Percentiles rank a stretch among this genome's conserved stretches.
Conservation (phyloP, 1,140 invertebrate species). For the Contarinia nasturtii region DNA sequence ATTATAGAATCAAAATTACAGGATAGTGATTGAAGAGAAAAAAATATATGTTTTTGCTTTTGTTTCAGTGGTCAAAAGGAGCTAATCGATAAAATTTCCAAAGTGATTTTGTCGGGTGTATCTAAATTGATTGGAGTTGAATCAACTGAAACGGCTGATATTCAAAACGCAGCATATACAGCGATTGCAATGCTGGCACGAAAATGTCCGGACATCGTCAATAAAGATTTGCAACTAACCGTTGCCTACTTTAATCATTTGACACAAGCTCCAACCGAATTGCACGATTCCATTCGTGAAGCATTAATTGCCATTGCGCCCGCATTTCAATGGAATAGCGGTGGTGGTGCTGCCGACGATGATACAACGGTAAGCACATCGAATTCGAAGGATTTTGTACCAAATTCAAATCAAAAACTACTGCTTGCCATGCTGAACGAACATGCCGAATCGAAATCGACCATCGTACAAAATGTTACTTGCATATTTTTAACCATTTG, state of each 20-base stretch:
- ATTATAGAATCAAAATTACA: slow-evolving; percentile 3
- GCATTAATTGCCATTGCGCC: slow-evolving; percentile 46
- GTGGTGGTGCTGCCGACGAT: slow-evolving; percentile 14
- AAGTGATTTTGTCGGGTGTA: slow-evolving; percentile 46
- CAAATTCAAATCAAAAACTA: slow-evolving; percentile 31
- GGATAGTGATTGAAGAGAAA: not conserved
- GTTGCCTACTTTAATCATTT: slow-evolving; percentile 29
- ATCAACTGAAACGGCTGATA: slow-evolving; percentile 19
- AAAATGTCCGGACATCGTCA: slow-evolving; percentile 44
- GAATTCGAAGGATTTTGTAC: slow-evolving; percentile 10
- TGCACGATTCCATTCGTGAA: slow-evolving; percentile 45
- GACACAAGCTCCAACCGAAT: slow-evolving; percentile 30
- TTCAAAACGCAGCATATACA: slow-evolving; percentile 19
- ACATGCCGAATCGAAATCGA: slow-evolving; percentile 43
- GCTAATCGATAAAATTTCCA: slow-evolving; percentile 37
- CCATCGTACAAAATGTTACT: slow-evolving; percentile 58
- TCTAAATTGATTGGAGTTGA: slow-evolving; percentile 46
- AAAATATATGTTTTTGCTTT: slow-evolving; percentile 4
- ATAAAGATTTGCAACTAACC: slow-evolving; percentile 28
- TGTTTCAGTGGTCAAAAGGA: slow-evolving; percentile 34
- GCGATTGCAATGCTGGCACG: slow-evolving; percentile 31
- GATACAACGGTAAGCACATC: slow-evolving; percentile 10
- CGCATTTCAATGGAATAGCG: slow-evolving; percentile 38
- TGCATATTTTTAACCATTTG: slow-evolving; percentile 64
- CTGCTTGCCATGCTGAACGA: slow-evolving; percentile 26